Conservation (phyloP, 2,113 vertebrate genomes). For the sheep (Ovis aries) region DNA sequence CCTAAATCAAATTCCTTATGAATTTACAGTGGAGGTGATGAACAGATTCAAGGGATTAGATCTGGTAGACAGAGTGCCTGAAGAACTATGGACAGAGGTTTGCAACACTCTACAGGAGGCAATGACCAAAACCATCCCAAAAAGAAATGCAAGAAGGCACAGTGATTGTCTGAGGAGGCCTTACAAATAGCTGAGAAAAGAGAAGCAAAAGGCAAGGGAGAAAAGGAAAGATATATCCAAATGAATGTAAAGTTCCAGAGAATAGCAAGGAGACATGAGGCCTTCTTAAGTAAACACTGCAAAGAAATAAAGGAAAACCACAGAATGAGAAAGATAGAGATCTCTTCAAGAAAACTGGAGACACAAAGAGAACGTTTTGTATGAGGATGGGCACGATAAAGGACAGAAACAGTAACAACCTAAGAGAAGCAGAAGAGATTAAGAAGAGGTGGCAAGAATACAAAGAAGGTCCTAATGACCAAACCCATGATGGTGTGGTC, state of each 20-base stretch:
- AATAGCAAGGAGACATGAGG: not conserved
- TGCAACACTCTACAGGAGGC: not conserved
- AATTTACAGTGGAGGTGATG: not conserved
- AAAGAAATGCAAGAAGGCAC: not conserved
- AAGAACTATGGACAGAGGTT: not conserved
- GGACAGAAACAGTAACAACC: not conserved
- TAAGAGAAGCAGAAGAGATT: not conserved
- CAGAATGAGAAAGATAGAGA: not conserved
- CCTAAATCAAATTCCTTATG: not conserved
- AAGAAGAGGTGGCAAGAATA: not conserved
- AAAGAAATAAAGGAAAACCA: not conserved
- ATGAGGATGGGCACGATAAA: not conserved
- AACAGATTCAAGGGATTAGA: not conserved
- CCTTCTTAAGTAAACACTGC: not conserved
- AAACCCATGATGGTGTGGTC: not conserved
- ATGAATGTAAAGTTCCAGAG: not conserved
- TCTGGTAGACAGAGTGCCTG: not conserved
- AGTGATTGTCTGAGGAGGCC: not conserved
- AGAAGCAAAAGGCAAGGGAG: not conserved
- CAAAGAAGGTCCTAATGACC: not conserved
- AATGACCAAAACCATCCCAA: not conserved
- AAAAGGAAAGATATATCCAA: not conserved
- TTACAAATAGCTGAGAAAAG: not conserved
- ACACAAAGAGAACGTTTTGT: not conserved
- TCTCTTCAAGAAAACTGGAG: not conserved